phyloP scores from a whole-genome alignment of 2,888 invertebrate genomes.

The Subacronicta megacephala region DNA sequence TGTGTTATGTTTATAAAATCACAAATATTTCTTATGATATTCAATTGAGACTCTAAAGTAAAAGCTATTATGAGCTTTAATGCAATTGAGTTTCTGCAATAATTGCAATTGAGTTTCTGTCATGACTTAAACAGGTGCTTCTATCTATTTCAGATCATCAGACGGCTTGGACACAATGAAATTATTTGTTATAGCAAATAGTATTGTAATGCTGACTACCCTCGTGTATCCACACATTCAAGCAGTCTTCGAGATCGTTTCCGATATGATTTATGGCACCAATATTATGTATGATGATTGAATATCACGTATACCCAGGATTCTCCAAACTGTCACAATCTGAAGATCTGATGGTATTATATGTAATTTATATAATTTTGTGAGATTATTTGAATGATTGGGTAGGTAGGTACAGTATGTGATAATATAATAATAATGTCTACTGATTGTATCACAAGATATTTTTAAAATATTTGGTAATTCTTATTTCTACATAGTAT shows the following conservation, averaged over 20 bases:
- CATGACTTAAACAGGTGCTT: constrained; percentile 29
- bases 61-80: too few relatives aligned
- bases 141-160: constrained; percentile 81
- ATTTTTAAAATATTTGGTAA: too few relatives aligned
- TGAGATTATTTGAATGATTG: too few relatives aligned
- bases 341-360: constrained; percentile 3
- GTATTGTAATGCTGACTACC: constrained; percentile 92
- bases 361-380: constrained; percentile 25
- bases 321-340: not conserved
- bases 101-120: constrained; percentile 8
- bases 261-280: constrained; percentile 84
- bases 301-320: constrained; percentile 41
- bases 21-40: too few relatives aligned
- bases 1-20: too few relatives aligned
- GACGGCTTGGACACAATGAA: constrained; percentile 94
- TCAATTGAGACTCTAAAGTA: too few relatives aligned
- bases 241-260: constrained; percentile 87
- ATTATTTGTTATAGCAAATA: constrained; percentile 94
- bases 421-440: too few relatives aligned
- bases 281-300: constrained; percentile 59
- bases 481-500: too few relatives aligned
- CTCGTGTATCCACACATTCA: constrained; percentile 93
- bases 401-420: too few relatives aligned
- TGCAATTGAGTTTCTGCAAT: not conserved
- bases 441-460: too few relatives aligned